Evolutionary conservation across 2,113 vertebrate genomes (phyloP).

Genomic region (Periophthalmodon schlosseri): DNA sequence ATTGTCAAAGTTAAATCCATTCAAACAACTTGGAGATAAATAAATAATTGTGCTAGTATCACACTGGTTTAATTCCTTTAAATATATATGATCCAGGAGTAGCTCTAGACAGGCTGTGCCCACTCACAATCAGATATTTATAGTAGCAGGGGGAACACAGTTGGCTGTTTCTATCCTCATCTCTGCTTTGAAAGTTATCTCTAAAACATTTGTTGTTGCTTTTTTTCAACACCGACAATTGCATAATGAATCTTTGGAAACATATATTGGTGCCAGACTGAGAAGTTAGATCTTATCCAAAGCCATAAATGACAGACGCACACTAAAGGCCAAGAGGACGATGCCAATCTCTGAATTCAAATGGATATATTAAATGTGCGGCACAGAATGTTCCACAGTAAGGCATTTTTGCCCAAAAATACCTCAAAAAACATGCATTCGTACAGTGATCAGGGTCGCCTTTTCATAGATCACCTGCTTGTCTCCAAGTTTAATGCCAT

Average conservation of each 20-base stretch:
- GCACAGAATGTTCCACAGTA: too few species aligned
- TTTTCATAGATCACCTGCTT: too few species aligned
- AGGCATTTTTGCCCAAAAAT: too few species aligned
- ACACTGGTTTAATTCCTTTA: neutral
- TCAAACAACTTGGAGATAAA: neutral
- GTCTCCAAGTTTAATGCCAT: too few species aligned
- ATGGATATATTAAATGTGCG: neutral
- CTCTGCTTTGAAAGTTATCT: neutral
- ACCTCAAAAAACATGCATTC: too few species aligned
- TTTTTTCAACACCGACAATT: neutral
- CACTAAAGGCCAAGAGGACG: neutral
- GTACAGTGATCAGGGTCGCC: too few species aligned
- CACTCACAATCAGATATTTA: neutral
- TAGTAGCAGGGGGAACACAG: neutral
- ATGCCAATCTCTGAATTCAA: neutral
- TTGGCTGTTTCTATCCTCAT: neutral
- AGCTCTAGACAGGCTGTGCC: neutral
- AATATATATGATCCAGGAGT: neutral
- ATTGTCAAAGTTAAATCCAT: neutral
- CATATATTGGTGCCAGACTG: conserved; percentile 12
- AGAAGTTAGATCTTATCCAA: conserved; percentile 7
- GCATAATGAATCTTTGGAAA: neutral
- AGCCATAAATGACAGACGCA: neutral
- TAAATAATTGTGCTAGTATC: neutral
- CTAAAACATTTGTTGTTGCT: neutral